Conservation (phyloP, 2,113 vertebrate species). For the Tychaedon coryphoeus region DNA sequence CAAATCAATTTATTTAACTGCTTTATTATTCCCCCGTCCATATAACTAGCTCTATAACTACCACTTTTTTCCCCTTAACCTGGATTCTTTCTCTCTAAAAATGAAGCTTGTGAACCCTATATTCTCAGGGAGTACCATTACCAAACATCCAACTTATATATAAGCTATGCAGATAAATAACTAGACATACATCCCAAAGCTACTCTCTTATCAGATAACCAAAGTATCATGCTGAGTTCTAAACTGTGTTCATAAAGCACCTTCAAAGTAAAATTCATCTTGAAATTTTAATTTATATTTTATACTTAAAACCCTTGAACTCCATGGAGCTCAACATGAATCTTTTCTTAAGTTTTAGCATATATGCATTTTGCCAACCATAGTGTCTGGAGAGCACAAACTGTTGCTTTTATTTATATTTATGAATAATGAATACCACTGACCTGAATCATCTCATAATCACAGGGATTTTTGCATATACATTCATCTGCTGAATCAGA, state of each 20-base stretch:
- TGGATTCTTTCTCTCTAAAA: neutral
- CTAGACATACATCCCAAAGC: neutral
- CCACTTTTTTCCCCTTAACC: neutral
- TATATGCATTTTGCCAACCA: neutral
- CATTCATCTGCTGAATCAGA: neutral
- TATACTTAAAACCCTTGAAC: neutral
- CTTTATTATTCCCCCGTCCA: neutral
- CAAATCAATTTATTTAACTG: neutral
- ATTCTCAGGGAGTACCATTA: conserved; percentile 2
- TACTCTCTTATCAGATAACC: neutral
- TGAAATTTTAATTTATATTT: neutral
- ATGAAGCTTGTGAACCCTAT: neutral
- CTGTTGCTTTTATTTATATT: conserved; percentile 6
- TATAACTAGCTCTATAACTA: neutral
- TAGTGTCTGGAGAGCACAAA: neutral
- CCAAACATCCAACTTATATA: neutral
- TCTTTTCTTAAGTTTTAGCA: neutral
- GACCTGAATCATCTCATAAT: neutral
- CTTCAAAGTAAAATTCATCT: neutral
- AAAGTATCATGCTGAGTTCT: neutral
- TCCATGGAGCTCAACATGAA: neutral
- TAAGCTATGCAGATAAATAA: neutral
- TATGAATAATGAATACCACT: neutral
- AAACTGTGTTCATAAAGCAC: neutral
- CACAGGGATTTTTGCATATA: neutral